Conservation (phyloP, 1,140 invertebrate genomes). For the Homarus americanus region DNA sequence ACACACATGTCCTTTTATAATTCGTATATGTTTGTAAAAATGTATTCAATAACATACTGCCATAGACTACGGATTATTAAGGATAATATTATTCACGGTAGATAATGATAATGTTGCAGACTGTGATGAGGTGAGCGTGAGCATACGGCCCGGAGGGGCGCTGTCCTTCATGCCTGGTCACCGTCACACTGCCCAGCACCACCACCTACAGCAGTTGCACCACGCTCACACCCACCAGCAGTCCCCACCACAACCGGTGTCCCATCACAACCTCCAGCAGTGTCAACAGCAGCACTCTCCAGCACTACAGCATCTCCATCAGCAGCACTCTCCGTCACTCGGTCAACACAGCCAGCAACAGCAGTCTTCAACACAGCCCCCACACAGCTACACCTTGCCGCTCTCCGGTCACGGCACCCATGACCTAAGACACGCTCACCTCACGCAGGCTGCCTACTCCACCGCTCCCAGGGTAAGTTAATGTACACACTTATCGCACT, state of each 20-base stretch:
- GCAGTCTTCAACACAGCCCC: background rate
- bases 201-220: conserved; percentile 3
- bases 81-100: background rate
- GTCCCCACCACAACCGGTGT: background rate
- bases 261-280: conserved; percentile 50
- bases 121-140: conserved; percentile 54
- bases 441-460: conserved; percentile 24
- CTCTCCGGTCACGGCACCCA: conserved; percentile 30
- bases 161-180: conserved; percentile 21
- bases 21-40: conserved; percentile 18
- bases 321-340: background rate
- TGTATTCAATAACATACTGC: too few species aligned
- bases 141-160: conserved; percentile 34
- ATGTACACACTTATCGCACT: too few species aligned
- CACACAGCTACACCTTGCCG: conserved; percentile 39
- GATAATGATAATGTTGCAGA: conserved; percentile 25
- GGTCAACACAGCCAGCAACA: background rate
- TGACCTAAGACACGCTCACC: conserved; percentile 47
- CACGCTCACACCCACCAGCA: conserved; percentile 26
- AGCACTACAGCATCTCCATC: conserved; percentile 15
- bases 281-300: conserved; percentile 26
- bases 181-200: conserved; percentile 24
- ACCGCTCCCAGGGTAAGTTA: conserved; percentile 55
- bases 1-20: background rate
- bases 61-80: background rate